phyloP scores from a whole-genome alignment of 2,888 invertebrate genomes.

The Phengaris alcon region DNA sequence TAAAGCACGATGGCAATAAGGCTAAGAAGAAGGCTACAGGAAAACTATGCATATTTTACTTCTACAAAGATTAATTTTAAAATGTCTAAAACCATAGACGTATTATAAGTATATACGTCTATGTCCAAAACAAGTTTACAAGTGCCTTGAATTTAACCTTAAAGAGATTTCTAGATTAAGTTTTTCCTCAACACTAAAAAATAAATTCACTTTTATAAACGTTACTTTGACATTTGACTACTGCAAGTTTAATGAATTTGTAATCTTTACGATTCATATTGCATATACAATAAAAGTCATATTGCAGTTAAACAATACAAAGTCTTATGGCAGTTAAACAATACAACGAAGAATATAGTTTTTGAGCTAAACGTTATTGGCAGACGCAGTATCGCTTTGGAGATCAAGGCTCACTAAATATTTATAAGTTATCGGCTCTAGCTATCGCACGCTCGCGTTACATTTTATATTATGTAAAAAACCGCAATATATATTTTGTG shows the following conservation, averaged over 20 bases:
- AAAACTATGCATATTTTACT: not conserved
- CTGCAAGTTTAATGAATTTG: not conserved
- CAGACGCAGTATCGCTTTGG: constrained; percentile 10
- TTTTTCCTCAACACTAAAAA: not conserved
- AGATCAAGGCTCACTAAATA: constrained; percentile 11
- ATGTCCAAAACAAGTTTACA: constrained; percentile 9
- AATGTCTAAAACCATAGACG: not conserved
- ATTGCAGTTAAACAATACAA: too few relatives aligned
- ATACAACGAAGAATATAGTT: not conserved
- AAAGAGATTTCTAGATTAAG: not conserved
- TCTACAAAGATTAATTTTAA: not conserved
- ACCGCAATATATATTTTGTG: constrained; percentile 6
- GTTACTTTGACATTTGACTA: not conserved
- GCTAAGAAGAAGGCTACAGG: not conserved
- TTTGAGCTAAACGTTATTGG: constrained; percentile 5
- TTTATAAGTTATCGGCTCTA: constrained; percentile 6
- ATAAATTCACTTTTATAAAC: not conserved
- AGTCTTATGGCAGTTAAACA: too few relatives aligned
- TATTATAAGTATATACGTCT: too few relatives aligned
- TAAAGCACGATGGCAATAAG: too few relatives aligned
- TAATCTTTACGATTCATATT: not conserved
- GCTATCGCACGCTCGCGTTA: constrained; percentile 2
- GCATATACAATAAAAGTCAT: too few relatives aligned
- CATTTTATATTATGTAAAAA: constrained; percentile 16
- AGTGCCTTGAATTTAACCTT: not conserved